phyloP scores from a whole-genome alignment of 2,797 vertebrate genomes.

The Characodon lateralis region DNA sequence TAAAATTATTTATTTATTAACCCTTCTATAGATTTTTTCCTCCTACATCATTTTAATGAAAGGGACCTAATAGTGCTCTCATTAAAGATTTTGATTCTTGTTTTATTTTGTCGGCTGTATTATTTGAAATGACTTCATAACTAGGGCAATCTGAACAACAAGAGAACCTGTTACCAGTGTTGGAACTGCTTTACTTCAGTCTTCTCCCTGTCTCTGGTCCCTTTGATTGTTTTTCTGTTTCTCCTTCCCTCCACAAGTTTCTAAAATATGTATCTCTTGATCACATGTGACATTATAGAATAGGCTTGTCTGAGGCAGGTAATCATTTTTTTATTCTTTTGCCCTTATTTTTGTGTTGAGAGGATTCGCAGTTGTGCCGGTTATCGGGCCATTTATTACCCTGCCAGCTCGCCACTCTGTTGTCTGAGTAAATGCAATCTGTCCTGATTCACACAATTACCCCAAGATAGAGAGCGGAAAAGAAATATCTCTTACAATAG shows the following conservation, averaged over 20 bases:
- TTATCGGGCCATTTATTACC: conserved; percentile 83
- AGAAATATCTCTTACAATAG: conserved; percentile 55
- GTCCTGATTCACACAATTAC: conserved; percentile 85
- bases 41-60: conserved; percentile 4
- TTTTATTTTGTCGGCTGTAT: conserved; percentile 16
- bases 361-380: conserved; percentile 72
- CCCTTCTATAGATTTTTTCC: not conserved
- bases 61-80: not conserved
- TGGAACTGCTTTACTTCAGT: conserved; percentile 42
- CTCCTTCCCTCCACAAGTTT: conserved; percentile 23
- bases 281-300: conserved; percentile 80
- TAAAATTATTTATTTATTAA: not conserved
- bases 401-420: conserved; percentile 80
- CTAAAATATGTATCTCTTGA: conserved; percentile 81
- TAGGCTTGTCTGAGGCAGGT: conserved; percentile 79
- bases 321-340: conserved; percentile 81
- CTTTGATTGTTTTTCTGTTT: conserved; percentile 16
- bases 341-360: conserved; percentile 73
- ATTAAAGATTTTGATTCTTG: conserved; percentile 19
- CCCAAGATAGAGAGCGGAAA: conserved; percentile 69
- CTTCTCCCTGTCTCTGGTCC: conserved; percentile 24
- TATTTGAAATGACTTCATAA: conserved; percentile 40
- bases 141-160: conserved; percentile 47
- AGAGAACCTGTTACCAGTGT: conserved; percentile 50
- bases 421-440: conserved; percentile 84